These are phyloP conservation scores for Apamea monoglypha DNA, from an alignment of 2,888 invertebrate genomes.

Conservation along the genomic window DNA sequence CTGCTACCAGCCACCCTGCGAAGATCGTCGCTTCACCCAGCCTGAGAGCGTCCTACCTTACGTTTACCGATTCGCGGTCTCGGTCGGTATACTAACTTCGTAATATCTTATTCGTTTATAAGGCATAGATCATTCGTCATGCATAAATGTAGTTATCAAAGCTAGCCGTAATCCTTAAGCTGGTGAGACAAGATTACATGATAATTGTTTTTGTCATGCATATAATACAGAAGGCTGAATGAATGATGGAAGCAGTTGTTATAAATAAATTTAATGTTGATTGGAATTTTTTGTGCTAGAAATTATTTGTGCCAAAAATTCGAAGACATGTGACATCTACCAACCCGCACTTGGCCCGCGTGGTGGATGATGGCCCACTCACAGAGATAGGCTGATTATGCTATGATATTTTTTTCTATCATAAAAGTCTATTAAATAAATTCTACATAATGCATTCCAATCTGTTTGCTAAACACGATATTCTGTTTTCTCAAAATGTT, in stretches of 20 bases:
- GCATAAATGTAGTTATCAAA: constrained; percentile 26
- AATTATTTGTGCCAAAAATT: too few species aligned
- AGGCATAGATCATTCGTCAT: neutral
- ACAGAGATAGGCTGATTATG: too few species aligned
- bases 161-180: constrained; percentile 22
- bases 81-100: neutral
- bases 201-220: constrained; percentile 37
- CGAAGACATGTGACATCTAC: too few species aligned
- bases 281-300: neutral
- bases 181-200: constrained; percentile 32
- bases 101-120: neutral
- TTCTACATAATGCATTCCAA: neutral
- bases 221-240: neutral
- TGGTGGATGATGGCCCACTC: too few species aligned
- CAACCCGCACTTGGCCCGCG: too few species aligned
- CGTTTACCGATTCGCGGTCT: too few species aligned
- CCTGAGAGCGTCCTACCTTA: too few species aligned
- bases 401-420: neutral
- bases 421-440: neutral
- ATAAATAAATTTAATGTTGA: neutral
- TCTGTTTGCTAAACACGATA: neutral
- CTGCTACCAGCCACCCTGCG: too few species aligned
- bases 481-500: neutral
- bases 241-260: neutral
- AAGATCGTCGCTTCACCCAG: too few species aligned